A percentile compares a stretch with the other conserved stretches of the same genome.
Conservation (phyloP, 2,113 vertebrate genomes). For the Bombycilla garrulus region DNA sequence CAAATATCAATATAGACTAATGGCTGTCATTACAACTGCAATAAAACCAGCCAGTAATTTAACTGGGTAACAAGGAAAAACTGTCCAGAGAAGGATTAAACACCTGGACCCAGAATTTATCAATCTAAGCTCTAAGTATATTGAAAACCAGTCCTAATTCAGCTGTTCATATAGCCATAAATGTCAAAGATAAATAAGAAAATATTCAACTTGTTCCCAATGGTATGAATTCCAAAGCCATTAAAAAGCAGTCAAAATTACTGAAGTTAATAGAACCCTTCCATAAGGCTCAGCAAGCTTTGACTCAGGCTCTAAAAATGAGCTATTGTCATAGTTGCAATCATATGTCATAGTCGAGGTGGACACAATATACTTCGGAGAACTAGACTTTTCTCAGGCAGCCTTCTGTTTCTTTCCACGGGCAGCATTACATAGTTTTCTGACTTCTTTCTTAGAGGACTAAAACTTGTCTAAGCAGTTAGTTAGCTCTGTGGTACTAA, state of each 20-base stretch:
- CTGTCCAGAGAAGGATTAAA: background rate
- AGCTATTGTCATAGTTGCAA: background rate
- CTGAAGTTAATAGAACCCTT: background rate
- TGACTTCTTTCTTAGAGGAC: too few species aligned
- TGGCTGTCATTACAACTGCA: background rate
- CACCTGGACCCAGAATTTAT: background rate
- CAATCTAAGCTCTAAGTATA: background rate
- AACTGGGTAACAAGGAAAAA: background rate
- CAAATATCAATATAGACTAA: background rate
- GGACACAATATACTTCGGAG: too few species aligned
- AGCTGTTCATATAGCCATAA: background rate
- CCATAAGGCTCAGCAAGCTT: background rate
- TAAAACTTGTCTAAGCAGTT: too few species aligned
- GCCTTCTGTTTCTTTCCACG: too few species aligned
- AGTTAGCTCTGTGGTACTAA: too few species aligned
- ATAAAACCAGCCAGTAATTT: background rate
- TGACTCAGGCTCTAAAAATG: background rate
- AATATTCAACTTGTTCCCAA: background rate
- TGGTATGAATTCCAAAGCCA: background rate
- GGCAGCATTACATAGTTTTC: too few species aligned
- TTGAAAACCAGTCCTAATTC: background rate
- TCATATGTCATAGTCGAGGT: too few species aligned
- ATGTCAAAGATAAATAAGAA: background rate
- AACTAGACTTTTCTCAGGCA: too few species aligned
- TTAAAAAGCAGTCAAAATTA: background rate